Percentiles rank a stretch among this genome's conserved stretches.
phyloP scores from a whole-genome alignment of 2,888 invertebrate species.

The Melipona bicolor region DNA sequence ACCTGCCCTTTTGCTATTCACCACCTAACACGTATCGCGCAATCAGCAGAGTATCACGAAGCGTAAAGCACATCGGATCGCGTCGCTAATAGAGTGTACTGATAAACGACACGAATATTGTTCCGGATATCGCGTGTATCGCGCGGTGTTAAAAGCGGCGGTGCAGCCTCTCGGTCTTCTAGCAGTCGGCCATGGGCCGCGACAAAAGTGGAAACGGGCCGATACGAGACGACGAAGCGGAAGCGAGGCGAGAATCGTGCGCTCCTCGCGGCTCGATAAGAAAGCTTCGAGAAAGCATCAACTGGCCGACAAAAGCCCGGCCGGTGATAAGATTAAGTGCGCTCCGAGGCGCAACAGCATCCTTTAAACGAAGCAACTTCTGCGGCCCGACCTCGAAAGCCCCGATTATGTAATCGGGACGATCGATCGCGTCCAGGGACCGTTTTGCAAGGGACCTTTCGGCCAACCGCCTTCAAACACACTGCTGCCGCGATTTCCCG shows the following conservation, averaged over 20 bases:
- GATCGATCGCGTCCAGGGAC: constrained; percentile 58
- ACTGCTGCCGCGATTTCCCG: neutral
- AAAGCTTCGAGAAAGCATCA: constrained; percentile 69
- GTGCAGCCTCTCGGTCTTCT: constrained; percentile 29
- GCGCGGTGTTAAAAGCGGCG: constrained; percentile 52
- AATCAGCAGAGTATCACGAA: constrained; percentile 2
- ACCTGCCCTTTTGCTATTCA: neutral
- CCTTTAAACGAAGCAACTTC: constrained; percentile 39
- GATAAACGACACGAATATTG: constrained; percentile 56
- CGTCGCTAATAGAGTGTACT: constrained; percentile 48
- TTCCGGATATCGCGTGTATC: constrained; percentile 59
- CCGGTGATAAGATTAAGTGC: constrained; percentile 70
- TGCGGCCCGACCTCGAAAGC: constrained; percentile 31
- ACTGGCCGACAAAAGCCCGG: constrained; percentile 66
- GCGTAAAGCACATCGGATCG: constrained; percentile 11
- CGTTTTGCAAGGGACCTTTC: constrained; percentile 25
- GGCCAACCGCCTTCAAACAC: neutral
- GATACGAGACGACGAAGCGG: constrained; percentile 60
- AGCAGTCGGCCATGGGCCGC: constrained; percentile 34
- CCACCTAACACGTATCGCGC: neutral
- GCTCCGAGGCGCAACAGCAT: constrained; percentile 54
- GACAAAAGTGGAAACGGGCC: constrained; percentile 69
- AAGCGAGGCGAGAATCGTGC: constrained; percentile 50
- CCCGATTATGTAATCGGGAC: constrained; percentile 58
- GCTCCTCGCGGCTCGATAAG: constrained; percentile 58